phyloP scores from a whole-genome alignment of 2,113 vertebrate genomes.

The Verasper variegatus region DNA sequence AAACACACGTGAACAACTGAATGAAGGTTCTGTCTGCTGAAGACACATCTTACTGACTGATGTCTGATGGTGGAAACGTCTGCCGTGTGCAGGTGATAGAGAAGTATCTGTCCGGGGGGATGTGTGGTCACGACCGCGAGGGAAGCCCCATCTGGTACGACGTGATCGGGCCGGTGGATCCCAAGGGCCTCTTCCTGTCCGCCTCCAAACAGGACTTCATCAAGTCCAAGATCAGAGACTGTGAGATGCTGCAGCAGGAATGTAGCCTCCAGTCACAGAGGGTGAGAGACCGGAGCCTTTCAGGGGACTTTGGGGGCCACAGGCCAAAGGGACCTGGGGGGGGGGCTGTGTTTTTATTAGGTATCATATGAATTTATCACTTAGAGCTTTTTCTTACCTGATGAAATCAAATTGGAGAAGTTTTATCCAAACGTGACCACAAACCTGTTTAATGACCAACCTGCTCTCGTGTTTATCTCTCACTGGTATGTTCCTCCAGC shows the following conservation, averaged over 20 bases:
- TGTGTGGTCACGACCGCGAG: slow-evolving; percentile 91
- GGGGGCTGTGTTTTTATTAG: too few relatives aligned
- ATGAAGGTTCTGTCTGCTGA: too few relatives aligned
- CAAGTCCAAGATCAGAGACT: slow-evolving; percentile 93
- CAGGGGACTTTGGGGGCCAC: too few relatives aligned
- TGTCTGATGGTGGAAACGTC: background rate
- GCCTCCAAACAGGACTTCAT: slow-evolving; percentile 96
- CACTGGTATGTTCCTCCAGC: slow-evolving; percentile 70
- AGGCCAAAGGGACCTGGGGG: too few relatives aligned
- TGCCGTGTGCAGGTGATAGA: slow-evolving; percentile 84
- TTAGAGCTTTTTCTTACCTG: too few relatives aligned
- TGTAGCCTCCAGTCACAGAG: slow-evolving; percentile 84
- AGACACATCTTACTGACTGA: too few relatives aligned
- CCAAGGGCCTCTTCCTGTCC: slow-evolving; percentile 92
- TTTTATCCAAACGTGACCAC: too few relatives aligned
- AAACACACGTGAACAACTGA: background rate
- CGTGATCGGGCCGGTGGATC: slow-evolving; percentile 91
- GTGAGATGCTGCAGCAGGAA: slow-evolving; percentile 86
- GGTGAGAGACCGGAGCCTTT: slow-evolving; percentile 48
- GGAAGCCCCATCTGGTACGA: slow-evolving; percentile 94
- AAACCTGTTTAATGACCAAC: too few relatives aligned
- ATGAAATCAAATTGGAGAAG: too few relatives aligned
- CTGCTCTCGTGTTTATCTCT: too few relatives aligned
- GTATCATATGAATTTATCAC: too few relatives aligned
- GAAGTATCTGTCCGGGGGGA: slow-evolving; percentile 90